Conservation (phyloP, 2,797 vertebrate species). For the Pantherophis vulpinus region DNA sequence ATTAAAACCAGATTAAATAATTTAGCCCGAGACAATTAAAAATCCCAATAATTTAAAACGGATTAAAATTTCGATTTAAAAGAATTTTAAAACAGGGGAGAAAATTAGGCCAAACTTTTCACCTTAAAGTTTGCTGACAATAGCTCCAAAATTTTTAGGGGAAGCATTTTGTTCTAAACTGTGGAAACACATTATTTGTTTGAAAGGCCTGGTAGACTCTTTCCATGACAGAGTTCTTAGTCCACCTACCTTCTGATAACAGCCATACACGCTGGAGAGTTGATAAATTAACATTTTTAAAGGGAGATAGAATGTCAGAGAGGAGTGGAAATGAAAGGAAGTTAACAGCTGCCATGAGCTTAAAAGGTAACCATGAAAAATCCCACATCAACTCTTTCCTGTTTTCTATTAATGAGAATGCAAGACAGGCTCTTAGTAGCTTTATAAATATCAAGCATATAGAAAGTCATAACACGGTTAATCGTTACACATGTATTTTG, state of each 20-base stretch:
- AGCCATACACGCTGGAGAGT: not conserved
- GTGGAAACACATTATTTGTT: not conserved
- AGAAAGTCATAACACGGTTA: slow-evolving; percentile 41
- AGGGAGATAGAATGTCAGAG: not conserved
- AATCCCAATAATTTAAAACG: too few species aligned
- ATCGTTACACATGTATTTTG: slow-evolving; percentile 47
- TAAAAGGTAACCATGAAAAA: slow-evolving; percentile 43
- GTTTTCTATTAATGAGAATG: slow-evolving; percentile 58
- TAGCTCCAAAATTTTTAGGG: not conserved
- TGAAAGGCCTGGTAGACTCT: not conserved
- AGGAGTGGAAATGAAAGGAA: slow-evolving; percentile 9
- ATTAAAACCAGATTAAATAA: too few species aligned
- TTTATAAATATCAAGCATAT: slow-evolving; percentile 52
- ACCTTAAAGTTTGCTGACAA: not conserved
- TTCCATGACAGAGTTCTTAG: fast-evolving
- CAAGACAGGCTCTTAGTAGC: slow-evolving; percentile 33
- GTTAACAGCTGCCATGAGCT: slow-evolving; percentile 58
- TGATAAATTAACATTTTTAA: slow-evolving; percentile 20
- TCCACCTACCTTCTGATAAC: not conserved
- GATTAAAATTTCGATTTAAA: too few species aligned
- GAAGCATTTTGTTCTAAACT: not conserved
- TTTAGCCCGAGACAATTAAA: too few species aligned
- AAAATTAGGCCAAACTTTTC: not conserved
- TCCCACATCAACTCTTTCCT: slow-evolving; percentile 45
- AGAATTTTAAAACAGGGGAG: too few species aligned